Conservation (phyloP, 2,113 vertebrate genomes). For the Vicugna pacos region DNA sequence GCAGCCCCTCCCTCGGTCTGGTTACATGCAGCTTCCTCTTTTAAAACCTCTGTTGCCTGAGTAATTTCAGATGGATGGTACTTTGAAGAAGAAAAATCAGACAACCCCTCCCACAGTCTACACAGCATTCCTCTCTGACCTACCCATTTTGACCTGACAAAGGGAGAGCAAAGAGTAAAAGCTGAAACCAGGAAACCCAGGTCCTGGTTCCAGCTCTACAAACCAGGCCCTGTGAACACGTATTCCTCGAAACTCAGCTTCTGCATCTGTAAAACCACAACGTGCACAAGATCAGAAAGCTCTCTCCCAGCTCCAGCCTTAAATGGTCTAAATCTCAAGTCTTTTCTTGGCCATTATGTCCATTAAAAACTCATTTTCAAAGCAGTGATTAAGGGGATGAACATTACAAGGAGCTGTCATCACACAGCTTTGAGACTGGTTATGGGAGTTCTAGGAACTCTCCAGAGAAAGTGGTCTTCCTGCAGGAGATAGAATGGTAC, state of each 20-base stretch:
- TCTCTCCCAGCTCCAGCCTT: neutral
- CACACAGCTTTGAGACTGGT: neutral
- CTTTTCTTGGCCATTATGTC: neutral
- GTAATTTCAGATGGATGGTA: neutral
- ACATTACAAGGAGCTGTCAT: neutral
- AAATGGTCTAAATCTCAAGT: neutral
- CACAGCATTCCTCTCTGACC: neutral
- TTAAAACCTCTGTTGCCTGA: neutral
- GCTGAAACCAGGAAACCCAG: neutral
- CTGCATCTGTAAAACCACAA: neutral
- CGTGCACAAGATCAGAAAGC: neutral
- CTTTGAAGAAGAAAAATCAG: neutral
- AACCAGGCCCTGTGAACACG: accelerated
- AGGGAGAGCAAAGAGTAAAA: neutral
- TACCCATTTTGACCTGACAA: too few species aligned
- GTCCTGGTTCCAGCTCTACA: neutral
- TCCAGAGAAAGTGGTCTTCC: neutral
- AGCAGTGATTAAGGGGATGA: neutral
- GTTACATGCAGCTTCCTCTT: neutral
- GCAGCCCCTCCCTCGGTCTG: neutral
- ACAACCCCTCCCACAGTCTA: neutral
- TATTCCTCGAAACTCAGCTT: neutral
- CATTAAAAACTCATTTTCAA: neutral
- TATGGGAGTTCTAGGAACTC: neutral
- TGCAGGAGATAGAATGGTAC: neutral